These are phyloP conservation scores for Microctonus brassicae DNA, from an alignment of 2,888 invertebrate genomes.

Conservation along the genomic window DNA sequence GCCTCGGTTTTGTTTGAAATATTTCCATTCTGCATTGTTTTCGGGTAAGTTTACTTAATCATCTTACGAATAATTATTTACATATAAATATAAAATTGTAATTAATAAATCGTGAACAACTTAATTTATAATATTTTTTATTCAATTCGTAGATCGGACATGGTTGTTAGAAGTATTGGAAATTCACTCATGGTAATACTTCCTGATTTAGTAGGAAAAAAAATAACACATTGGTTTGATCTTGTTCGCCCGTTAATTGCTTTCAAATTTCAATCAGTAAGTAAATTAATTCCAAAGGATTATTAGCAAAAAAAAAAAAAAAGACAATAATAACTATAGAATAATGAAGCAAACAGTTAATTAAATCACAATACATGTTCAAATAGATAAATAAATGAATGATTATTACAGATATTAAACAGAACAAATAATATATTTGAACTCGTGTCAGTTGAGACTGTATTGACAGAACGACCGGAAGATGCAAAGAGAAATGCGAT, in stretches of 20 bases:
- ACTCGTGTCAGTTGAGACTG: conserved; percentile 88
- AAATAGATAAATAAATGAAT: neutral
- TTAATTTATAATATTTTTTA: neutral
- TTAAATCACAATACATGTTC: neutral
- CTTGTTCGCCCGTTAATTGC: conserved; percentile 92
- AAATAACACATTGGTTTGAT: conserved; percentile 92
- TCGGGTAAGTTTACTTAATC: conserved; percentile 77
- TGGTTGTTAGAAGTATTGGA: conserved; percentile 90
- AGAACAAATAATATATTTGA: conserved; percentile 98
- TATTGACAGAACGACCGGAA: conserved; percentile 76
- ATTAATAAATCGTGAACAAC: conserved; percentile 10
- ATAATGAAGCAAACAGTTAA: neutral
- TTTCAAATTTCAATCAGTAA: conserved; percentile 95
- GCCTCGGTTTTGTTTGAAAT: conserved; percentile 94
- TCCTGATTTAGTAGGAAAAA: conserved; percentile 89
- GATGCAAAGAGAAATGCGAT: conserved; percentile 73
- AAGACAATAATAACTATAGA: neutral
- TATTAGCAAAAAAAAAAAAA: conserved; percentile 11
- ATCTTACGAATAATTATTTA: neutral
- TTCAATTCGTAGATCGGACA: conserved; percentile 78
- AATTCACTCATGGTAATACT: conserved; percentile 91
- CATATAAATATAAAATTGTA: neutral
- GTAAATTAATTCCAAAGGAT: conserved; percentile 58
- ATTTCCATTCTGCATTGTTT: conserved; percentile 98
- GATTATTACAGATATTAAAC: conserved; percentile 82